Base-by-base conservation (phyloP, 2,888 invertebrate species). In the Drosophila paucipuncta region DNA sequence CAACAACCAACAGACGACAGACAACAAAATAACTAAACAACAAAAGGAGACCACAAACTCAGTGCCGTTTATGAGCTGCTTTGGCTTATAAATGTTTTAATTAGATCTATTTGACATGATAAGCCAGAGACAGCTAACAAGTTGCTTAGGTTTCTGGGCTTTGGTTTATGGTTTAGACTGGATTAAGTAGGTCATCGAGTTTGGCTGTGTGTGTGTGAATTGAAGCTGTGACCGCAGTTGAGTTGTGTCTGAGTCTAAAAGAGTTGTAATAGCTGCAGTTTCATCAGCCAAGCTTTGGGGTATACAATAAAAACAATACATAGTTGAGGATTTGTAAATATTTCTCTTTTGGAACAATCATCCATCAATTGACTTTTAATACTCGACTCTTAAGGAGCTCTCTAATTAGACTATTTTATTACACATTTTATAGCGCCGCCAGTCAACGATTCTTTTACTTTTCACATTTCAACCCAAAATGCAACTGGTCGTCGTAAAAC, bases 71-170 rank as follows among this genome's bases (percentile, higher is more conserved):
- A 82, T 85, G 78, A 83, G 80, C 69, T 71, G 78, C 63, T 74
- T 78, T 69, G 87, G 89, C 78, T 86, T 85, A 89, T 89, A 82
- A 86, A 86, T 85, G 85, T 89, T 89, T 85, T 89, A 85, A 85
- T 85, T 85, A 85, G 85, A 85, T 85, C 80, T 83, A 75, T 85
- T 86, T 86, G 85, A 84, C 70, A 76, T 89, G 85, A 85, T 85
- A 89, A 89, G 84, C 78, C 71, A 50, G 75, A 70, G 80, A 86
- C 89, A 80, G 86, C 82, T 75, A 85, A 88, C 89, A 85, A 88
- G 85, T 88, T 88, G 83, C 73, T 78, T 73, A 55, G 77, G 75
- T 84, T 77, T 80, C 66, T 78, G 78, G 66, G 64, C 86, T 68
- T 78, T 78, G 82, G 71, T 72, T 79, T 85, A 81, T 78, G 80